phyloP scores from a whole-genome alignment of 2,797 vertebrate species.

The Argentina silus region DNA sequence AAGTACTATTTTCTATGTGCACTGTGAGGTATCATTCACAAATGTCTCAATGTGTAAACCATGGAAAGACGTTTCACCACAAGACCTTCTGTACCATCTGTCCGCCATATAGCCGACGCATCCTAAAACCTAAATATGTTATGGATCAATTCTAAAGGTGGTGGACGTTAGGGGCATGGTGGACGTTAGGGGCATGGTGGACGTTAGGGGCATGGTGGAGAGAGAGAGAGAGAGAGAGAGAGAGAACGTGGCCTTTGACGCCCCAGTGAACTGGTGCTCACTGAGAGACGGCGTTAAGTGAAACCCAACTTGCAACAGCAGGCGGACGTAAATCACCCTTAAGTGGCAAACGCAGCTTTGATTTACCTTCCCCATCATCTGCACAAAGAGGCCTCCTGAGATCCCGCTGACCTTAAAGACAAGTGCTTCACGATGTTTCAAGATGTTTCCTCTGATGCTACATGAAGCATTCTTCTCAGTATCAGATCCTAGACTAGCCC shows the following conservation, averaged over 20 bases:
- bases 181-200: neutral
- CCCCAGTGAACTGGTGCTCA: conserved; percentile 36
- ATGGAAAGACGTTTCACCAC: no score
- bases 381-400: conserved; percentile 59
- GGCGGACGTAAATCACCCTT: conserved; percentile 61
- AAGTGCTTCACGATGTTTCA: neutral
- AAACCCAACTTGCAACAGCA: conserved; percentile 55
- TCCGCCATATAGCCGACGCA: no score
- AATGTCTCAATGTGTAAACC: no score
- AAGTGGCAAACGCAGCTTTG: conserved; percentile 57
- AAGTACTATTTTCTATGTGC: no score
- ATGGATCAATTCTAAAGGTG: neutral
- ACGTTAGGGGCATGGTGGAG: neutral
- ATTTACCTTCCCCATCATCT: conserved; percentile 66
- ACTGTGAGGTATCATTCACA: no score
- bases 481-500: conserved; percentile 26
- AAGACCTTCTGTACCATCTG: no score
- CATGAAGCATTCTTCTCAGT: neutral
- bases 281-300: conserved; percentile 64
- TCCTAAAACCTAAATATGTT: neutral
- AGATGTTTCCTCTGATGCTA: no score
- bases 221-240: conserved; percentile 27
- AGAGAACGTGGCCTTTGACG: conserved; percentile 46
- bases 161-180: neutral
- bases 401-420: conserved; percentile 50